Evolutionary conservation across 2,888 invertebrate species (phyloP).

Genomic region (Panzeria rudis): DNA sequence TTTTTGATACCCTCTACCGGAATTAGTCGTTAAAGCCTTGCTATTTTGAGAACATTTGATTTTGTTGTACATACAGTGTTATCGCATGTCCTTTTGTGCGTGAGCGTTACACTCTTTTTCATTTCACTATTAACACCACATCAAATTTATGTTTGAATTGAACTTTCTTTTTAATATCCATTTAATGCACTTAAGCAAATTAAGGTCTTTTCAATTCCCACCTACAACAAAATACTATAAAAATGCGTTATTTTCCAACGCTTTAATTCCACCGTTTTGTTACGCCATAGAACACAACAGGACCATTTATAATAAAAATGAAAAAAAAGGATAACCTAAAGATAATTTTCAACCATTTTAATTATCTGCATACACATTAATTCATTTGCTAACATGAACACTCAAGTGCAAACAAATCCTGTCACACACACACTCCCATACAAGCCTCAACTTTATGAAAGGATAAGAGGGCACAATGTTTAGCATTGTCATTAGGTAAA

Average conservation of each 20-base stretch:
- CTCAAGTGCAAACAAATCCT: slow-evolving; percentile 1
- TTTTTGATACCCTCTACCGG: too few species aligned
- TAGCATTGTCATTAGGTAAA: slow-evolving; percentile 31
- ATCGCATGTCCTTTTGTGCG: too few species aligned
- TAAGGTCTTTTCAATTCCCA: background rate
- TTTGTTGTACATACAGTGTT: too few species aligned
- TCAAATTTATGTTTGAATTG: background rate
- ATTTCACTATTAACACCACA: background rate
- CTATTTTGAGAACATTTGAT: too few species aligned
- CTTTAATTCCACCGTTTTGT: background rate
- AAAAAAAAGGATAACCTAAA: background rate
- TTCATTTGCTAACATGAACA: slow-evolving; percentile 13
- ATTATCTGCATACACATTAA: slow-evolving; percentile 9
- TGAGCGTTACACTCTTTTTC: too few species aligned
- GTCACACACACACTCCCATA: background rate
- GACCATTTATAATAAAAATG: background rate
- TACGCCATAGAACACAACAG: background rate
- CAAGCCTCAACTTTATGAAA: background rate
- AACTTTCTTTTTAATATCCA: background rate
- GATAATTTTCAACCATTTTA: background rate
- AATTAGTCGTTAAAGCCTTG: too few species aligned
- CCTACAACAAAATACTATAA: background rate
- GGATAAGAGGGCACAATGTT: slow-evolving; percentile 6
- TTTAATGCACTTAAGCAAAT: background rate
- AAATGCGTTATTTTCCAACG: background rate